Conservation (phyloP, 2,113 vertebrate genomes). For the Ochotona princeps region DNA sequence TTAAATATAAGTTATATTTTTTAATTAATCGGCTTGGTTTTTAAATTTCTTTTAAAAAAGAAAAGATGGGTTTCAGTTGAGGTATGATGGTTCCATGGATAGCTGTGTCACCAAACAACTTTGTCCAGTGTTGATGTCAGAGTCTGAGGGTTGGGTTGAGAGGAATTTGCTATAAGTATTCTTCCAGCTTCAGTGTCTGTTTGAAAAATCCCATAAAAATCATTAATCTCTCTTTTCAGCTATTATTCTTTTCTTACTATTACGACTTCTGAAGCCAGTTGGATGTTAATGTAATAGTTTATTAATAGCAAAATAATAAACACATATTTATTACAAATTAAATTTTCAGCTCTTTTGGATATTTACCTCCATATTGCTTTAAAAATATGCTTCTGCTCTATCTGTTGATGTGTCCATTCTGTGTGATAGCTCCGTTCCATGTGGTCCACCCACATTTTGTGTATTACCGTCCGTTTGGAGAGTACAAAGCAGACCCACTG, state of each 20-base stretch:
- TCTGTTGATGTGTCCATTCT: not conserved
- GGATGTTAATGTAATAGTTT: not conserved
- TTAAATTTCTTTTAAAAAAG: not conserved
- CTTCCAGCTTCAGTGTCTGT: not conserved
- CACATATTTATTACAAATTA: not conserved
- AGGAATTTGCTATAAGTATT: not conserved
- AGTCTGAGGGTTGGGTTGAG: not conserved
- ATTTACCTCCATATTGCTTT: not conserved
- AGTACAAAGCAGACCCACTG: not conserved
- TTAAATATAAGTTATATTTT: not conserved
- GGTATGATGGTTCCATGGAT: too few species aligned
- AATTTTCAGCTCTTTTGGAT: not conserved
- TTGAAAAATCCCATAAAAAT: conserved; percentile 23
- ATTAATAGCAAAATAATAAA: conserved; percentile 8
- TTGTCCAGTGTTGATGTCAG: not conserved
- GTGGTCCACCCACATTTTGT: not conserved
- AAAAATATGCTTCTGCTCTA: not conserved
- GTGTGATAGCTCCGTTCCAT: not conserved
- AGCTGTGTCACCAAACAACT: not conserved
- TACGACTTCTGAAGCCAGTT: not conserved
- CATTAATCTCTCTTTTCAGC: not conserved
- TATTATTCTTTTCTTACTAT: not conserved
- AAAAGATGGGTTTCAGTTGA: not conserved
- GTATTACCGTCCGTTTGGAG: not conserved
- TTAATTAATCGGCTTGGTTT: not conserved